These are phyloP conservation scores for Anseranas semipalmata DNA, from an alignment of 2,113 vertebrate species.

Conservation along the genomic window DNA sequence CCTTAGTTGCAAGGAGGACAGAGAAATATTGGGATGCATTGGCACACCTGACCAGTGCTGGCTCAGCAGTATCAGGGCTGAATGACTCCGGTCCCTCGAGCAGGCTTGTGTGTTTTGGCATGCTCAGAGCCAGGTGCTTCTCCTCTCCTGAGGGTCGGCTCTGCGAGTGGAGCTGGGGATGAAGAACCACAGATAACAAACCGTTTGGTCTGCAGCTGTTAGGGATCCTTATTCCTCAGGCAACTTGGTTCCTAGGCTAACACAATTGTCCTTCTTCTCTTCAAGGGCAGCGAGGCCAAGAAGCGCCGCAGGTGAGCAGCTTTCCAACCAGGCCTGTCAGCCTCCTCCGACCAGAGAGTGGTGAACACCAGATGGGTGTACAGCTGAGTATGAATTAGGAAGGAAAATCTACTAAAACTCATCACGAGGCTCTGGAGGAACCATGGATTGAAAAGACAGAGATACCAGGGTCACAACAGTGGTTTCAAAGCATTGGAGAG, in stretches of 20 bases:
- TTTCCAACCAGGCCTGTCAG: neutral
- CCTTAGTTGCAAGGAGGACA: neutral
- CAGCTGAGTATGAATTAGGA: neutral
- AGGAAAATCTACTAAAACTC: neutral
- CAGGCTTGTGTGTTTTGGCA: neutral
- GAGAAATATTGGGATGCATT: neutral
- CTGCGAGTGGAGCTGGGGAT: neutral
- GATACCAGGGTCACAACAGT: neutral
- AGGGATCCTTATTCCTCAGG: neutral
- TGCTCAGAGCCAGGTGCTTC: neutral
- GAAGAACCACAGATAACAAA: neutral
- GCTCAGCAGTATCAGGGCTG: neutral
- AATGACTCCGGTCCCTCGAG: accelerated
- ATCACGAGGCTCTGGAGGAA: neutral
- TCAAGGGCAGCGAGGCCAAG: neutral
- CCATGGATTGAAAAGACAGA: neutral
- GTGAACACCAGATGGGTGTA: neutral
- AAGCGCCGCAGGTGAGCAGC: neutral
- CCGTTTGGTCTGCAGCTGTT: neutral
- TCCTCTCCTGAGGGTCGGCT: neutral
- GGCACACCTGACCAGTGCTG: neutral
- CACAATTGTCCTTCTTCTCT: neutral
- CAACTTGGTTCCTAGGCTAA: neutral
- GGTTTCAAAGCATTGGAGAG: neutral
- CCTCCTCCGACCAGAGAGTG: accelerated